Evolutionary conservation across 53 echinoderm and acorn worm genomes (phyloP).

Genomic region (Holothuria leucospilota): DNA sequence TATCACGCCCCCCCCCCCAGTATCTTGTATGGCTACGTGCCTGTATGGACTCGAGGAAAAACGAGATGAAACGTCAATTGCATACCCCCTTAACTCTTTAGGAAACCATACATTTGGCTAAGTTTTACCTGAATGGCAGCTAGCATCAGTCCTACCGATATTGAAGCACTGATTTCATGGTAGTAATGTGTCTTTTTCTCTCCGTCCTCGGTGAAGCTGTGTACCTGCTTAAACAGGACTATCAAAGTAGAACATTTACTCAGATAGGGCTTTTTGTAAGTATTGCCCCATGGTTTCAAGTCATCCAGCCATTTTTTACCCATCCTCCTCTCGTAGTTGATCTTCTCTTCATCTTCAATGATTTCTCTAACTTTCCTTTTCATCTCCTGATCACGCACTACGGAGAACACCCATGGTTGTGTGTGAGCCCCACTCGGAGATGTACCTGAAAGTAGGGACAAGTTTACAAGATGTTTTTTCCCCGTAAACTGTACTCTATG

Average conservation of each 20-base stretch:
- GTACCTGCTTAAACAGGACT: slow-evolving; percentile 87
- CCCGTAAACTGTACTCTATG: too few relatives aligned
- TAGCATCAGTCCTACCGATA: slow-evolving; percentile 82
- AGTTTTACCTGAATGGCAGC: slow-evolving; percentile 59
- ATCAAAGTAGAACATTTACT: slow-evolving; percentile 80
- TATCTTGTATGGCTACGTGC: too few relatives aligned
- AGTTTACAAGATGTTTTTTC: too few relatives aligned
- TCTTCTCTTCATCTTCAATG: slow-evolving; percentile 87
- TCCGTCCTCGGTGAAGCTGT: slow-evolving; percentile 67
- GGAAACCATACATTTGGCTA: too few relatives aligned
- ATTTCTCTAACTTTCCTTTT: slow-evolving; percentile 73
- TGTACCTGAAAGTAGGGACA: slow-evolving; percentile 82
- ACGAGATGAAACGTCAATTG: too few relatives aligned
- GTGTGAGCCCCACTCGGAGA: slow-evolving; percentile 95
- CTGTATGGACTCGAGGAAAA: too few relatives aligned
- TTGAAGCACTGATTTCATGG: slow-evolving; percentile 83
- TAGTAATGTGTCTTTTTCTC: slow-evolving; percentile 82
- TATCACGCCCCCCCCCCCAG: too few relatives aligned
- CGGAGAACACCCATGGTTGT: slow-evolving; percentile 87
- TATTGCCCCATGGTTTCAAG: slow-evolving; percentile 56
- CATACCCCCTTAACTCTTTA: too few relatives aligned
- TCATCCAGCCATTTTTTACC: slow-evolving; percentile 81
- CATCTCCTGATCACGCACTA: slow-evolving; percentile 62
- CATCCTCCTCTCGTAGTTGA: slow-evolving; percentile 97
- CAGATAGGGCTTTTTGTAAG: slow-evolving; percentile 84